phyloP scores from a whole-genome alignment of 2,113 vertebrate species.

The Phalacrocorax brasilianus region DNA sequence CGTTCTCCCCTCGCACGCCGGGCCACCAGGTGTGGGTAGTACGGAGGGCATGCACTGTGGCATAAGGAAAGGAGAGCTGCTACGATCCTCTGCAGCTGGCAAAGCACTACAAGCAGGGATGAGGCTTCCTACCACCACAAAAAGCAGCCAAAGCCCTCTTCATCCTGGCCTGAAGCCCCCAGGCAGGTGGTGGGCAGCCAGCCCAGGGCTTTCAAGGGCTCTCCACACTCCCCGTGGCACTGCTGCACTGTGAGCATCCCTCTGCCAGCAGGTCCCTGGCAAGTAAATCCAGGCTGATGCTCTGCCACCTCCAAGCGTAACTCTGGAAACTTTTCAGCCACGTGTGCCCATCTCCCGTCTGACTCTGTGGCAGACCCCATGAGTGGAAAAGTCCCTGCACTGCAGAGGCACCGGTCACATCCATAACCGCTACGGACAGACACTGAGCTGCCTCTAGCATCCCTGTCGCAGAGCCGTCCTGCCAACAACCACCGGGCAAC shows the following conservation, averaged over 20 bases:
- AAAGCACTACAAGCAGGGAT: not conserved
- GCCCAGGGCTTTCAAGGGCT: not conserved
- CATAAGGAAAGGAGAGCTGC: not conserved
- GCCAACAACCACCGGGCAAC: not conserved
- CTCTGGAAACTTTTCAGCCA: not conserved
- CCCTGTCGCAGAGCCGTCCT: fast-evolving
- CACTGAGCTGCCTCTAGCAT: not conserved
- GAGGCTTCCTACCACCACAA: not conserved
- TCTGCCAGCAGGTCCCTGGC: not conserved
- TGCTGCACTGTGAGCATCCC: not conserved
- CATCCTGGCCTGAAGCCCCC: not conserved
- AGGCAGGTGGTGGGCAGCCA: not conserved
- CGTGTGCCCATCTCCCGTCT: not conserved
- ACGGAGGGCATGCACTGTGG: not conserved
- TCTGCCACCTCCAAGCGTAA: fast-evolving
- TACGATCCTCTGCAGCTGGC: not conserved
- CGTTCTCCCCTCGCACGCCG: fast-evolving
- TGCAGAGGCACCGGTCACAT: fast-evolving
- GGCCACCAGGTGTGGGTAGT: not conserved
- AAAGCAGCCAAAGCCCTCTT: not conserved
- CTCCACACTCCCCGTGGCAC: not conserved
- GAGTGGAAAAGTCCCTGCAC: not conserved
- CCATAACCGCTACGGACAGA: fast-evolving
- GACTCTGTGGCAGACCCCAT: not conserved
- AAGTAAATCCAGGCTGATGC: not conserved